These are phyloP conservation scores for Rhinoptilus africanus DNA, from an alignment of 2,113 vertebrate genomes.

Conservation along the genomic window DNA sequence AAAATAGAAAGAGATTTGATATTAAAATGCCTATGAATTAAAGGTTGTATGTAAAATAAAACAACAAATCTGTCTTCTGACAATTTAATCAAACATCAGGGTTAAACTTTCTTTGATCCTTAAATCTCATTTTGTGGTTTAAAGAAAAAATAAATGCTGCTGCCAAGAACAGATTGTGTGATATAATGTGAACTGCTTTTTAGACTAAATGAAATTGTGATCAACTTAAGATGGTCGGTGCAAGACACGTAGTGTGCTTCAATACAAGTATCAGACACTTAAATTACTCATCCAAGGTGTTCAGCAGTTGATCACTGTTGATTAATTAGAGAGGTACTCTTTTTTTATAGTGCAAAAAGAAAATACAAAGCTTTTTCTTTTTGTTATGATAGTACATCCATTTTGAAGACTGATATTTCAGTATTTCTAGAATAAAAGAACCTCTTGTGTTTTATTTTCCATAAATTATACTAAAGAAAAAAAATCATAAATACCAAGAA, in stretches of 20 bases:
- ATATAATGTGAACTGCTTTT: background rate
- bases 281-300: background rate
- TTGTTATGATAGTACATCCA: background rate
- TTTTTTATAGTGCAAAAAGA: background rate
- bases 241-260: background rate
- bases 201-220: background rate
- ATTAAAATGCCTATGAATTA: background rate
- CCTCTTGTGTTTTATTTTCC: background rate
- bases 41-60: background rate
- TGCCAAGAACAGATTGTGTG: background rate
- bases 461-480: background rate
- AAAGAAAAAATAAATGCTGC: background rate
- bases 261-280: background rate
- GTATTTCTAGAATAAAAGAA: background rate
- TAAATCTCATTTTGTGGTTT: background rate
- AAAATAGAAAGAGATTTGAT: background rate
- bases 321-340: background rate
- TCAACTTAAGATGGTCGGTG: background rate
- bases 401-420: background rate
- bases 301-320: background rate
- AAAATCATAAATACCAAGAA: background rate
- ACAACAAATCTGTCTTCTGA: background rate
- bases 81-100: background rate
- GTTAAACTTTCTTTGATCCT: background rate
- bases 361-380: background rate